Base-by-base conservation (phyloP, 2,797 vertebrate genomes). In the Xiphophorus birchmanni region DNA sequence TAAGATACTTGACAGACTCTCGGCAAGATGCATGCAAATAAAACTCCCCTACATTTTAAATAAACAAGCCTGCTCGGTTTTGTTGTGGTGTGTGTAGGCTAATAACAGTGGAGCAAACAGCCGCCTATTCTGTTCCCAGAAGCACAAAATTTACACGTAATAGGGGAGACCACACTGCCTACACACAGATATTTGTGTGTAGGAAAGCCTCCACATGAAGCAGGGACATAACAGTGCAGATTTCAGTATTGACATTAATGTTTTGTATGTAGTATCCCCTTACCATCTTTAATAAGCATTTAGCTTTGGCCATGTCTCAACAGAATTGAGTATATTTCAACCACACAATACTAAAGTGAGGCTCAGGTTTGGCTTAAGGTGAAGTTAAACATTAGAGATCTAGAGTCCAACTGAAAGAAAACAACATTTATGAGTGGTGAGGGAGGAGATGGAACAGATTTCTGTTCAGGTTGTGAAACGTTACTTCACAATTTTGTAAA, bases 311-410 rank as follows among this genome's bases (percentile, higher is more conserved):
- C 21, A 26, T 42, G 37, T 26, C 37, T 42, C 63, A 84, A 74
- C 80, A 86, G 44, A 26, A 74, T 78, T 35, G 29, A 78, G 77
- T 48, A 83, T 74, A 85, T 82, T 86, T 89, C 69, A 82, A 78
- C 78, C 69, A 71, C 44, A 45, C 60, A 80, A 75, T 81, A 77
- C 74, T 78, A 85, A 78, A 84, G 63, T 91, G 82, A 85, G 78
- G 75, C 75, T 84, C 79, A 86, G 78, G 79, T 71, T 81, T 52
- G 77, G 73, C 81, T 81, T 85, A 63, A 73, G 60, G 79, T 77
- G 54, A 79, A 75, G 54, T 91, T 84, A 58, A 80, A 74, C 37
- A 89, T 83, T 67, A 82, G 81, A 21, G 60, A 84, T 84, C 78
- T 74, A 76, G 32, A 84, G 78, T 77, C 58, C 45, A 74, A 74